Evolutionary conservation across 2,888 invertebrate genomes (phyloP), one percentile per base, ranked within the genome.

Genomic region (Lutraria lutraria): DNA sequence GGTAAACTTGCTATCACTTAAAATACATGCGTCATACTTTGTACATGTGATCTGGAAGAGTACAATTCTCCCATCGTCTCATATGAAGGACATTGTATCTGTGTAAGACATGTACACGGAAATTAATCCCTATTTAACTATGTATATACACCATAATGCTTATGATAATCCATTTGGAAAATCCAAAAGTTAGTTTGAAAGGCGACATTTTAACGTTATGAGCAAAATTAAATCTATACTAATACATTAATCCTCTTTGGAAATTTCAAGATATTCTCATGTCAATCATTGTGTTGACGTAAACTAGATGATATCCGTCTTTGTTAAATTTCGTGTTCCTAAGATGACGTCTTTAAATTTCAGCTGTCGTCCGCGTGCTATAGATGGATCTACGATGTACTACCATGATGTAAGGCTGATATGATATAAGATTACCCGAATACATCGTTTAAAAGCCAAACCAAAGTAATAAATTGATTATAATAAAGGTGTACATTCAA

Each of bases 151-250:
- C 25, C n/a, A 12, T 68, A n/a, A 68, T 68, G n/a, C n/a, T 68
- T 68, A 68, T 12, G 63, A 12, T 68, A 68, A 68, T 68, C 63
- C 63, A 68, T 68, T 68, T 25, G n/a, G 25, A 68, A 68, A 68
- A 68, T 25, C 25, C 63, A 68, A 68, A 68, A 68, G 63, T 68
- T 68, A 68, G 63, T 68, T 68, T 68, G 13, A 68, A n/a, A 68
- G 25, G 63, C 63, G 63, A 25, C 25, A 68, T 12, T 2, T 25
- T 68, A 25, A 25, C 63, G n/a, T 68, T 68, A n/a, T 68, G 63
- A 68, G 4, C 63, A n/a, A 25, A 68, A 68, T 68, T 68, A 68
- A 68, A 25, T 68, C 63, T n/a, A 25, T 68, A 25, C 25, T 68
- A 68, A 68, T 68, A 25, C 63, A 10, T 8, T 68, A 25, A 68